Evolutionary conservation across 2,888 invertebrate genomes (phyloP), one percentile per base, ranked within the genome.

Genomic region (Hirtodrosophila alboralis): DNA sequence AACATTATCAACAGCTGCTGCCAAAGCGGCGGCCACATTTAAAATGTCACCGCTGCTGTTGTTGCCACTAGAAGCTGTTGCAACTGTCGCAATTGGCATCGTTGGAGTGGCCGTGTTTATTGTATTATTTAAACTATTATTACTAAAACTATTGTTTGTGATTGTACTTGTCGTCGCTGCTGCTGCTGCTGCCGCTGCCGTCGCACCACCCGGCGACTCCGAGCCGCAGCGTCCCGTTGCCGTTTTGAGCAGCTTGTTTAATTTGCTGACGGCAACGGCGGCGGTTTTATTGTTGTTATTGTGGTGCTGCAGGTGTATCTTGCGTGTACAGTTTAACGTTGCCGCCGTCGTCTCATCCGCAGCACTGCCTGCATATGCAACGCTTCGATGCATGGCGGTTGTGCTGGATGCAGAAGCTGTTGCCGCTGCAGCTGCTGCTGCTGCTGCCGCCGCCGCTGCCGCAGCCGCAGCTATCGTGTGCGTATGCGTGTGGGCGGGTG

Each of bases 221-320:
- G 92, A 92, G 70, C 92, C 92, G 73, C 91, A 91, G 71, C 91
- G 89, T 63, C 58, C 66, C 14, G 66, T 18, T 49, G 64, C 58
- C 33, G 84, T 52, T 43, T 88, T 87, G 12, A 80, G 75, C 57
- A 87, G 57, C 76, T 79, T 87, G 62, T 77, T 87, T 40, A 81
- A 65, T 88, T 91, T 91, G 70, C 86, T 87, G 61, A 87, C 84
- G 45, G 61, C n/a, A n/a, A n/a, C 72, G 49, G 61, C 65, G 21
- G 52, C 57, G 48, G 23, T 57, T 48, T 45, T 58, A 41, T 36
- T 87, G 84, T 58, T 68, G 40, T 54, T 62, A 23, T 69, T 36
- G 26, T 67, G 56, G 41, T 67, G 56, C 34, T 87, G 87, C 70
- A 87, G 74, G 59, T 70, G 72, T 38, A 45, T 73, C 57, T 85